Conservation (phyloP, 2,888 invertebrate genomes). For the Latrodectus elegans region DNA sequence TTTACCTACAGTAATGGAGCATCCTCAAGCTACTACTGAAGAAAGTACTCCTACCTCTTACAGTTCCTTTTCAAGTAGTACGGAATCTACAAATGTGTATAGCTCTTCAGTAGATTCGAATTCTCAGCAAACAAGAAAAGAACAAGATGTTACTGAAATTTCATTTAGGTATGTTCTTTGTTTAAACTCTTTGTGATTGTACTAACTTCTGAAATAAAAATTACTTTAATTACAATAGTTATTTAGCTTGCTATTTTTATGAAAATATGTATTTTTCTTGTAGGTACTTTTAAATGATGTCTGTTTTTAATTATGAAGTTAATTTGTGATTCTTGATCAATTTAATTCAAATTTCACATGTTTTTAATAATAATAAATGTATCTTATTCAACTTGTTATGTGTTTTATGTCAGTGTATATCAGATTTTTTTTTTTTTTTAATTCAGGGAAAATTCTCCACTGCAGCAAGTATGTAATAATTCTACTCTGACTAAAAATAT, state of each 20-base stretch:
- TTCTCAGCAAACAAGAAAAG: constrained; percentile 50
- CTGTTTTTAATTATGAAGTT: too few relatives aligned
- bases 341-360: too few relatives aligned
- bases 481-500: constrained; percentile 50
- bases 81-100: constrained; percentile 39
- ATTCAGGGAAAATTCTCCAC: constrained; percentile 59
- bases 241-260: too few relatives aligned
- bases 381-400: too few relatives aligned
- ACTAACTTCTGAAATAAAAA: too few relatives aligned
- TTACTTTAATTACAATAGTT: too few relatives aligned
- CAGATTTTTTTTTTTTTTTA: neutral
- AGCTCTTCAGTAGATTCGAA: constrained; percentile 46
- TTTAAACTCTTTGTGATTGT: too few relatives aligned
- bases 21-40: constrained; percentile 69
- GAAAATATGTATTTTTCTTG: too few relatives aligned
- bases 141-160: constrained; percentile 41
- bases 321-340: too few relatives aligned
- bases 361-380: too few relatives aligned
- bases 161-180: constrained; percentile 47
- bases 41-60: constrained; percentile 54
- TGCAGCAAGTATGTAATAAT: constrained; percentile 54
- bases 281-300: too few relatives aligned
- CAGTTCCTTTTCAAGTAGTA: constrained; percentile 44
- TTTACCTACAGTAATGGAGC: constrained; percentile 73
- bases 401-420: too few relatives aligned